Conservation (phyloP, 1,140 invertebrate species). For the Aphelenchoides fujianensis region DNA sequence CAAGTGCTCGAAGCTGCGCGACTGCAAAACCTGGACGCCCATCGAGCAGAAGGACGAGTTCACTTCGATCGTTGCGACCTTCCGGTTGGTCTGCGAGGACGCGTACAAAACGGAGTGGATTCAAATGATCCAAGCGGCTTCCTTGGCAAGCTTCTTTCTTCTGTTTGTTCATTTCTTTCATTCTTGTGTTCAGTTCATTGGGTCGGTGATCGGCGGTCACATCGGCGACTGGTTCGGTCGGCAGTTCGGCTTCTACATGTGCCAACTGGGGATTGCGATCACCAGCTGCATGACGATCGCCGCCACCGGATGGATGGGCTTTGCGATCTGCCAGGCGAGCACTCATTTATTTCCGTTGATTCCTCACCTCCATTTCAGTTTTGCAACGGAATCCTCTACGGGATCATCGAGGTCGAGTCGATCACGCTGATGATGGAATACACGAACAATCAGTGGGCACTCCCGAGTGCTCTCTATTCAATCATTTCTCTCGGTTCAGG, state of each 20-base stretch:
- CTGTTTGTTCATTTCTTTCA: no score
- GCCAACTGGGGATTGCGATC: slow-evolving; percentile 54
- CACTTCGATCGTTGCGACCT: slow-evolving; percentile 47
- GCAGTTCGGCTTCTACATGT: slow-evolving; percentile 48
- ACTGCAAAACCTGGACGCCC: slow-evolving; percentile 29
- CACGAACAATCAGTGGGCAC: slow-evolving; percentile 54
- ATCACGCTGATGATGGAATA: slow-evolving; percentile 59
- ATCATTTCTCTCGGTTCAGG: no score
- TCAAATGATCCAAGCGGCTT: slow-evolving; percentile 47
- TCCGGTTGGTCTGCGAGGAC: slow-evolving; percentile 53
- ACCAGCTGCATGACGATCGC: slow-evolving; percentile 55
- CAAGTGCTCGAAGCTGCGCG: slow-evolving; percentile 32
- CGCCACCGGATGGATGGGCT: slow-evolving; percentile 40
- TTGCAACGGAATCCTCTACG: slow-evolving; percentile 54
- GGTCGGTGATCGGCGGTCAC: slow-evolving; percentile 54
- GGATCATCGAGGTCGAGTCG: slow-evolving; percentile 54
- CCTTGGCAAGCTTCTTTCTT: no score
- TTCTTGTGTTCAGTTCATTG: slow-evolving; percentile 54
- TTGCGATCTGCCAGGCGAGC: no score
- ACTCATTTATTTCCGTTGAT: no score
- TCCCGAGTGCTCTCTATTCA: background rate
- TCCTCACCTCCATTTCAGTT: slow-evolving; percentile 42
- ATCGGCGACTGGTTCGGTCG: slow-evolving; percentile 53
- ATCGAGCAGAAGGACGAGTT: slow-evolving; percentile 42
- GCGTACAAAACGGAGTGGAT: slow-evolving; percentile 46